Base-by-base conservation (phyloP, 2,113 vertebrate species). In the Phoxinus phoxinus region DNA sequence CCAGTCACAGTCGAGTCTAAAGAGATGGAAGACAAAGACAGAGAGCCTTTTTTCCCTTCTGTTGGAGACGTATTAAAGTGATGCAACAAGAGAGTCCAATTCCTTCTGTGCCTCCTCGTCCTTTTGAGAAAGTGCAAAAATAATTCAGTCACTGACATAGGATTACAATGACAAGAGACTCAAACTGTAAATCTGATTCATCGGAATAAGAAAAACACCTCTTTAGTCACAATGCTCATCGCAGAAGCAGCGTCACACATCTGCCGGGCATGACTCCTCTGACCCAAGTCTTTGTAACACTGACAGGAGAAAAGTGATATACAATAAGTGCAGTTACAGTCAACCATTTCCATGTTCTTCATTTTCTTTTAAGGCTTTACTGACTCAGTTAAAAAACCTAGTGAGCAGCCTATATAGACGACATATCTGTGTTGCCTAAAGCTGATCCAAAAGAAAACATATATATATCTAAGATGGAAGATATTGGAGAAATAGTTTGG, bases 201-300 rank as follows among this genome's bases (percentile, higher is more conserved):
- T 79, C 6, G 15, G 6, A 81, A 81, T 27, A 67, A 81, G 10
- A 41, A 87, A 89, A 94, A 78, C 90, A 99, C 98, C 95, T 98
- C 97, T 92, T 95, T 97, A 92, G 95, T 95, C 85, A 93, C 86
- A n/a, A 91, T 86, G 53, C 89, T 88, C 89, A 97, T 85, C 11
- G 95, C 91, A 84, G 88, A 90, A 2, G 97, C 98, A 90, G 95
- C 91, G 90, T 97, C 93, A 94, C 95, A 97, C 94, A 94, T 96
- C 91, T 93, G 94, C 89, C 90, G 88, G 11, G 97, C 97, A 59
- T 94, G 89, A 53, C 63, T 88, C 80, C 61, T 95, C 89, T 97
- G 92, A 1, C 95, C 95, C 90, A 99, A 92, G 90, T 97, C 96
- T 90, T 92, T 94, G 86, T 96, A 98, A 89, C 97, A 99, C 98